phyloP scores from a whole-genome alignment of 2,888 invertebrate species.

The Hirudinaria manillensis region DNA sequence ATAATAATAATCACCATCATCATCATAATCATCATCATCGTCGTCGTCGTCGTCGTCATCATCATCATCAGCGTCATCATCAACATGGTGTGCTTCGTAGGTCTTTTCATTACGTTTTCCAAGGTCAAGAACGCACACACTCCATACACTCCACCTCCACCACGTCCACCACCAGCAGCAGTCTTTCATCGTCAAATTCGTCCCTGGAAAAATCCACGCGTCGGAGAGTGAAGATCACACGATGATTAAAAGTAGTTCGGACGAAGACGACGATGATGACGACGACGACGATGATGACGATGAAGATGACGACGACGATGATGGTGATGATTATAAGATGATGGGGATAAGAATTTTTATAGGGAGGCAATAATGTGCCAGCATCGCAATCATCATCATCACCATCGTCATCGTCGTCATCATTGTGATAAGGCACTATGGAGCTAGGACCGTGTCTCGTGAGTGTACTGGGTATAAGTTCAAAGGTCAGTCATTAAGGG shows the following conservation, averaged over 20 bases:
- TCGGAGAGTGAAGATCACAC: not conserved
- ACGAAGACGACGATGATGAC: not conserved
- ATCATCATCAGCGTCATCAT: too few species aligned
- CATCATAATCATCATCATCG: too few species aligned
- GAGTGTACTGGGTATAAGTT: not conserved
- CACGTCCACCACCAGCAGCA: too few species aligned
- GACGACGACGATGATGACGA: not conserved
- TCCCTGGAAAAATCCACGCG: too few species aligned
- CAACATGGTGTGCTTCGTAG: not conserved
- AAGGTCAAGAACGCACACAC: too few species aligned
- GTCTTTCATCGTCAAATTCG: too few species aligned
- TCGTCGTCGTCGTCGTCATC: too few species aligned
- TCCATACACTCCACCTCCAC: too few species aligned
- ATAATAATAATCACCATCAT: too few species aligned
- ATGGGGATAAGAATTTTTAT: not conserved
- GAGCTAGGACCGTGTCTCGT: not conserved
- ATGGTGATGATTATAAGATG: conserved; percentile 17
- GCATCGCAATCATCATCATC: not conserved
- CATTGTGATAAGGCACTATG: too few species aligned
- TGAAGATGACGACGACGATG: conserved; percentile 26
- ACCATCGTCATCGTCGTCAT: not conserved
- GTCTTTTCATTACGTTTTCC: not conserved
- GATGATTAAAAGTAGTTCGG: not conserved
- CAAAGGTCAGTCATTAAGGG: not conserved
- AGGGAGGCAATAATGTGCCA: not conserved